Percentiles rank a stretch among this genome's conserved stretches.
These are phyloP conservation scores for Drosophila nikananu DNA, from an alignment of 1,140 invertebrate genomes.

Conservation along the genomic window DNA sequence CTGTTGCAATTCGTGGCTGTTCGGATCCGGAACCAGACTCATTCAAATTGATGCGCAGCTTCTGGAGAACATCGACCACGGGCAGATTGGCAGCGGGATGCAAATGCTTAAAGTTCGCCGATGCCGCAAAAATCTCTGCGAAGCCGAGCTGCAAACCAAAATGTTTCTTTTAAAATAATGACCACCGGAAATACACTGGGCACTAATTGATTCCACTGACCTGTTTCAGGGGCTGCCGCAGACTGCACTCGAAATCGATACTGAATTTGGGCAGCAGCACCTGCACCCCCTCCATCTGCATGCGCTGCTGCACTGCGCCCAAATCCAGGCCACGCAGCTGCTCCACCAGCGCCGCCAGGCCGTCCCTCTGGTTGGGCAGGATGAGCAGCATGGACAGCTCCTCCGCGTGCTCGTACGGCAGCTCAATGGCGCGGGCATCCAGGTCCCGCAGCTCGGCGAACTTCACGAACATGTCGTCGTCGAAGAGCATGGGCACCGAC, in stretches of 20 bases:
- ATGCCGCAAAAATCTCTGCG: conserved; percentile 56
- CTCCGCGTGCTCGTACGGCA: conserved; percentile 86
- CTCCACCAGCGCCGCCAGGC: conserved; percentile 86
- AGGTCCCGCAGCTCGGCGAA: conserved; percentile 83
- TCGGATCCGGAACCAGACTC: conserved; percentile 75
- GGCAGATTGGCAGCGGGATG: conserved; percentile 50
- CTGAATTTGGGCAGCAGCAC: conserved; percentile 90
- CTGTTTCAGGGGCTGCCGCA: conserved; percentile 68
- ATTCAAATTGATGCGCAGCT: conserved; percentile 67
- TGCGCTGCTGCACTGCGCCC: conserved; percentile 63
- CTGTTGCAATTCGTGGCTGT: conserved; percentile 37
- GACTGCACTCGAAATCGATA: conserved; percentile 87
- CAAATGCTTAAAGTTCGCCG: conserved; percentile 77
- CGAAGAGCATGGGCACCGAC: conserved; percentile 77
- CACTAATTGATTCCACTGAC: conserved; percentile 32
- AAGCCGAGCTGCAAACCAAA: conserved; percentile 61
- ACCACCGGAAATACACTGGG: neutral
- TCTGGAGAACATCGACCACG: conserved; percentile 71
- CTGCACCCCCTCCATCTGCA: conserved; percentile 85
- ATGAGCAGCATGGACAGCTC: conserved; percentile 87
- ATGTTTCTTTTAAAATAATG: neutral
- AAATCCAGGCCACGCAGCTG: conserved; percentile 86
- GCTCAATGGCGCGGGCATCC: conserved; percentile 85
- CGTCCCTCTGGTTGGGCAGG: conserved; percentile 86
- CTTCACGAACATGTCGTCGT: conserved; percentile 82